These are phyloP conservation scores for Triops cancriformis DNA, from an alignment of 1,140 invertebrate species.

Conservation along the genomic window DNA sequence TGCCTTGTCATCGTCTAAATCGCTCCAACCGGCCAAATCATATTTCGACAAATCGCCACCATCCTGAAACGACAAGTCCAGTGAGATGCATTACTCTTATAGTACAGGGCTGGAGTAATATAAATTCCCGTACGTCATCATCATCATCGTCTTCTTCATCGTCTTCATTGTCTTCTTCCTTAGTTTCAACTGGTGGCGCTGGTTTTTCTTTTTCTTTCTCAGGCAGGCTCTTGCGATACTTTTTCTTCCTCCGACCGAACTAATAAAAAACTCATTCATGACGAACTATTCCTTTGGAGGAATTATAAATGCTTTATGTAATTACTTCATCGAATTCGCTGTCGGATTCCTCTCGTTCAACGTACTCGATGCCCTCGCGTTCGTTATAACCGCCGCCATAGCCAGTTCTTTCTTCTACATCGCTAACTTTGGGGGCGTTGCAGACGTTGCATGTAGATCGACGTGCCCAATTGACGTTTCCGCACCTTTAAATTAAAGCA, in stretches of 20 bases:
- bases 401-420: slow-evolving; percentile 69
- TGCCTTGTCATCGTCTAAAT: slow-evolving; percentile 39
- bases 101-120: slow-evolving; percentile 31
- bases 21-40: slow-evolving; percentile 63
- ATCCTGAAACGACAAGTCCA: slow-evolving; percentile 40
- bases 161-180: slow-evolving; percentile 43
- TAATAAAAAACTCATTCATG: no score
- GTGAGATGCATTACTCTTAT: background rate
- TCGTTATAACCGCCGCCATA: slow-evolving; percentile 89
- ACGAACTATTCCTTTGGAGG: no score
- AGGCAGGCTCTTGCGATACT: slow-evolving; percentile 41
- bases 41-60: slow-evolving; percentile 74
- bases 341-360: slow-evolving; percentile 70
- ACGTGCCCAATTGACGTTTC: slow-evolving; percentile 98
- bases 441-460: slow-evolving; percentile 96
- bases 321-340: slow-evolving; percentile 84
- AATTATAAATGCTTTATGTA: no score
- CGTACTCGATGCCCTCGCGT: slow-evolving; percentile 84
- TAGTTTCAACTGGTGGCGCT: slow-evolving; percentile 39
- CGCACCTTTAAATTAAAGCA: slow-evolving; percentile 57
- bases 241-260: slow-evolving; percentile 84
- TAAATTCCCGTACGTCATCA: slow-evolving; percentile 36
- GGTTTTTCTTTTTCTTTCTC: slow-evolving; percentile 34
- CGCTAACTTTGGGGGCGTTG: slow-evolving; percentile 93
- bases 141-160: slow-evolving; percentile 45